Percentiles rank a stretch among this genome's conserved stretches.
Conservation (phyloP, 2,888 invertebrate species). For the Microdon myrmicae region DNA sequence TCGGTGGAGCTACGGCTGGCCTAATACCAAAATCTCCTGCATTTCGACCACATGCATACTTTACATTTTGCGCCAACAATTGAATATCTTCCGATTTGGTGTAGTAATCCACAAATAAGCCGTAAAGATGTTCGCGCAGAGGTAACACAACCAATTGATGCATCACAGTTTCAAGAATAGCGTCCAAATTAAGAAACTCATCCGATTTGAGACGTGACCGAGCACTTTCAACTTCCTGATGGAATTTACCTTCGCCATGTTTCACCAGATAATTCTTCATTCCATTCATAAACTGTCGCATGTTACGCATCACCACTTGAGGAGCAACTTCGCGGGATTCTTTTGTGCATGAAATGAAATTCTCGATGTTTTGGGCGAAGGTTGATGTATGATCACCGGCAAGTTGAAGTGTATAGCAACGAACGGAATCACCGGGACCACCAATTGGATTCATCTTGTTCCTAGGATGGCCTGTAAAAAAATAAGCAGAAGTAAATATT, state of each 20-base stretch:
- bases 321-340: slow-evolving; percentile 91
- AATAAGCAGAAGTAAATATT: too few relatives aligned
- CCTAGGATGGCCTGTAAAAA: slow-evolving; percentile 78
- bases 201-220: slow-evolving; percentile 79
- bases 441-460: slow-evolving; percentile 68
- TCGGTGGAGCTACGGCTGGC: slow-evolving; percentile 80
- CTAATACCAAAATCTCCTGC: slow-evolving; percentile 65
- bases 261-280: slow-evolving; percentile 98
- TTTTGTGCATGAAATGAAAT: slow-evolving; percentile 91
- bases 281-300: slow-evolving; percentile 97
- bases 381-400: slow-evolving; percentile 88
- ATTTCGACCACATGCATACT: slow-evolving; percentile 63
- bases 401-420: slow-evolving; percentile 82
- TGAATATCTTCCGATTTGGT: slow-evolving; percentile 78
- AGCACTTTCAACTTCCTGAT: slow-evolving; percentile 82
- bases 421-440: slow-evolving; percentile 77
- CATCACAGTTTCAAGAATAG: slow-evolving; percentile 93
- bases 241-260: slow-evolving; percentile 93
- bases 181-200: slow-evolving; percentile 94
- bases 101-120: slow-evolving; percentile 89
- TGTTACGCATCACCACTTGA: slow-evolving; percentile 87
- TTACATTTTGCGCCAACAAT: slow-evolving; percentile 70
- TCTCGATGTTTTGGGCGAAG: slow-evolving; percentile 91
- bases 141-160: slow-evolving; percentile 90
- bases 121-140: slow-evolving; percentile 83